Conservation (phyloP, 2,113 vertebrate species). For the Nothobranchius kuhntae region DNA sequence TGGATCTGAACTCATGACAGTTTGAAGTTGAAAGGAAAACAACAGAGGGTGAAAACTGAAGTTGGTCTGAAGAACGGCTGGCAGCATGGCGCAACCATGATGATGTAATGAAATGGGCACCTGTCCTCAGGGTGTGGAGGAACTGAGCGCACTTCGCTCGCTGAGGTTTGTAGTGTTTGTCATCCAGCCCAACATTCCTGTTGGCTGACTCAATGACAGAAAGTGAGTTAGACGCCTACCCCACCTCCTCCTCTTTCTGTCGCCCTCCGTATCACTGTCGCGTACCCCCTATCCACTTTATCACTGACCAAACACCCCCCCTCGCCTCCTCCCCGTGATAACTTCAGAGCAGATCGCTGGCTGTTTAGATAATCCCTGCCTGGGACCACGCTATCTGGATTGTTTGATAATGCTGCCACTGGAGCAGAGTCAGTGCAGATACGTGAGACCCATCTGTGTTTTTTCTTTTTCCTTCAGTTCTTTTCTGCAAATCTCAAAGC, state of each 20-base stretch:
- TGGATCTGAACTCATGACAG: neutral
- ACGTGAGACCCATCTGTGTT: constrained; percentile 45
- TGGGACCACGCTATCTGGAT: constrained; percentile 52
- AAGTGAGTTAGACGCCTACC: constrained; percentile 55
- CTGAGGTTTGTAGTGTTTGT: constrained; percentile 70
- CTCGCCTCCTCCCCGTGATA: constrained; percentile 27
- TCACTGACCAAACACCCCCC: constrained; percentile 39
- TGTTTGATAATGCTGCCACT: constrained; percentile 49
- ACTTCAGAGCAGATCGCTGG: constrained; percentile 43
- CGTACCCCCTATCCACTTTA: constrained; percentile 47
- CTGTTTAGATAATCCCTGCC: constrained; percentile 58
- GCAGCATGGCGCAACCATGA: constrained; percentile 44
- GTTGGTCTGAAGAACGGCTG: constrained; percentile 49
- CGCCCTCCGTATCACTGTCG: constrained; percentile 56
- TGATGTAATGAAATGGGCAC: constrained; percentile 78
- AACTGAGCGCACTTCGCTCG: constrained; percentile 20
- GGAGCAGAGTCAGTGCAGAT: constrained; percentile 44
- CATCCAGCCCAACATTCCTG: constrained; percentile 77
- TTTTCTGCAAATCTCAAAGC: constrained; percentile 36
- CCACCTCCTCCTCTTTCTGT: constrained; percentile 52
- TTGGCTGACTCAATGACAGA: constrained; percentile 77
- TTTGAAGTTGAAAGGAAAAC: too few species aligned
- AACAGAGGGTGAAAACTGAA: constrained; percentile 26
- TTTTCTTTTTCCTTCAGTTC: constrained; percentile 25
- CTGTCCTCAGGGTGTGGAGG: constrained; percentile 61